Percentiles rank a stretch among this genome's conserved stretches.
Evolutionary conservation across 2,888 invertebrate genomes (phyloP).

Genomic region (Andrena praecox): DNA sequence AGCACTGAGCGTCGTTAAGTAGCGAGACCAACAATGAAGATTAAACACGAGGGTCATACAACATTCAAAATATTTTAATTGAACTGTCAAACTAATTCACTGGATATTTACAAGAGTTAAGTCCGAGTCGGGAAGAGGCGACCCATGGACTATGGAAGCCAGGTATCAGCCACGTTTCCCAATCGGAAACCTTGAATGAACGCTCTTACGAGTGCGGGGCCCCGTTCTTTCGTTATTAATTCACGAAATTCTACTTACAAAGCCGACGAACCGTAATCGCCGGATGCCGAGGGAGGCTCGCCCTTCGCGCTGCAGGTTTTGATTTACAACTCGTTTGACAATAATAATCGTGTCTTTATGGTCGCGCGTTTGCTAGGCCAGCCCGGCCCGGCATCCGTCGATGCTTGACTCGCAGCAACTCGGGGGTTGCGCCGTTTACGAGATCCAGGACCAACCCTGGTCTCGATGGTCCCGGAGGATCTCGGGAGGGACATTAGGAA

Average conservation of each 20-base stretch:
- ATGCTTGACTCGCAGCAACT: slow-evolving; percentile 39
- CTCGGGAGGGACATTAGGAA: slow-evolving; percentile 61
- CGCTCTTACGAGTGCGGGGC: too few relatives aligned
- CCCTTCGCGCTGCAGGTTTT: background rate
- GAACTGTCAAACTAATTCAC: background rate
- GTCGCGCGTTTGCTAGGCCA: slow-evolving; percentile 7
- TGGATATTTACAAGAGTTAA: background rate
- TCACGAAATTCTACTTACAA: too few relatives aligned
- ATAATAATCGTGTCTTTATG: slow-evolving; percentile 50
- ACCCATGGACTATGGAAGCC: too few relatives aligned
- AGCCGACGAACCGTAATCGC: background rate
- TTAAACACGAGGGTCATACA: background rate
- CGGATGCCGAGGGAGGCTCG: too few relatives aligned
- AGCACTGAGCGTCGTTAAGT: background rate
- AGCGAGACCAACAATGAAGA: background rate
- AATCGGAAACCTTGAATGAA: too few relatives aligned
- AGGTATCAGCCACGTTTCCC: too few relatives aligned
- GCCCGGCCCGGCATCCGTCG: background rate
- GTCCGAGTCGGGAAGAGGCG: background rate
- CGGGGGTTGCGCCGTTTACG: slow-evolving; percentile 23
- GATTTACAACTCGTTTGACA: slow-evolving; percentile 53
- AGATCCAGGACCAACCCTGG: slow-evolving; percentile 2
- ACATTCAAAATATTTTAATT: background rate
- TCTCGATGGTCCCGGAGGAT: slow-evolving; percentile 16
- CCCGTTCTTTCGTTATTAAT: too few relatives aligned